Evolutionary conservation across 2,113 vertebrate genomes (phyloP).

Genomic region (Mola mola): DNA sequence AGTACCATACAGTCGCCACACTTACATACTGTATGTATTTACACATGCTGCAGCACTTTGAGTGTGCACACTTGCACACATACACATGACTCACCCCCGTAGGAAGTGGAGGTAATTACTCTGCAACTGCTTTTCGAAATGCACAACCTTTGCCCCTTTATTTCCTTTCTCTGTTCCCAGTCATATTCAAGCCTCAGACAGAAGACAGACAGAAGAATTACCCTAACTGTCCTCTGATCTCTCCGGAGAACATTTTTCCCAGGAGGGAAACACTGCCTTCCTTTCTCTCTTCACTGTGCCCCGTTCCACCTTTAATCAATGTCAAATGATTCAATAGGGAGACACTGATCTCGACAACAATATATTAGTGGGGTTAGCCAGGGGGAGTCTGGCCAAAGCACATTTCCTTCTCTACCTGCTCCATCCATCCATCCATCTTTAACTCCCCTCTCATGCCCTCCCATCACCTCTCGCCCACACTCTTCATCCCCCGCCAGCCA

Average conservation of each 20-base stretch:
- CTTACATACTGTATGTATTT: not conserved
- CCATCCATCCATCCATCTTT: constrained; percentile 9
- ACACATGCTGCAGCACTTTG: too few species aligned
- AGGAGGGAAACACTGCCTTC: constrained; percentile 69
- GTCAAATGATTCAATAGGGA: constrained; percentile 72
- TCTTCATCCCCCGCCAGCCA: constrained; percentile 35
- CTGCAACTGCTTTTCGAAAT: constrained; percentile 27
- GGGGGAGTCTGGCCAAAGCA: constrained; percentile 40
- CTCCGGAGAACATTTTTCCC: constrained; percentile 60
- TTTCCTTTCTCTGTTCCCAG: constrained; percentile 10
- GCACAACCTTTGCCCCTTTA: constrained; percentile 10
- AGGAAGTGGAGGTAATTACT: constrained; percentile 14
- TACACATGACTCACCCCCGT: too few species aligned
- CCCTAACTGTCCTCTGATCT: constrained; percentile 60
- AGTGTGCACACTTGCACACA: not conserved
- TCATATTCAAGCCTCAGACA: too few species aligned
- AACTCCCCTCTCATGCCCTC: constrained; percentile 18
- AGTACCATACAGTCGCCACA: constrained; percentile 53
- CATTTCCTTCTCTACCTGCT: constrained; percentile 24
- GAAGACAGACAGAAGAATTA: constrained; percentile 62
- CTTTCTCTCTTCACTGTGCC: constrained; percentile 56
- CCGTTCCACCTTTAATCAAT: constrained; percentile 63
- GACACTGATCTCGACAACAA: constrained; percentile 54
- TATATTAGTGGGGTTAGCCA: constrained; percentile 52
- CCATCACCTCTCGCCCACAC: constrained; percentile 28